Evolutionary conservation across 2,113 vertebrate genomes (phyloP).

Genomic region (Garra rufa): DNA sequence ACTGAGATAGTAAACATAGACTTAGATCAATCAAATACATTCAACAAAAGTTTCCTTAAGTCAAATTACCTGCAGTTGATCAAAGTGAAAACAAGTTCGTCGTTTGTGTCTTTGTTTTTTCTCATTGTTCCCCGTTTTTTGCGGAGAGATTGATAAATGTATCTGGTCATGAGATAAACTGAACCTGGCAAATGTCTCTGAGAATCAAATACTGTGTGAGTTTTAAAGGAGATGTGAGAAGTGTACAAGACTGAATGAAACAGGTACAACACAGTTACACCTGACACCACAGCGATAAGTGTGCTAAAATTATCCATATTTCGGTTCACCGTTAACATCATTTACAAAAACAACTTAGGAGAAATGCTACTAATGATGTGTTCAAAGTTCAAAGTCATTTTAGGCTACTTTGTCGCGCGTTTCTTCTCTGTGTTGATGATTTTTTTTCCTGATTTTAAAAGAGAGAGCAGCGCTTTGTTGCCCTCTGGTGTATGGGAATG

Average conservation of each 20-base stretch:
- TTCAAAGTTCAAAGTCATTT: not conserved
- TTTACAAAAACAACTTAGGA: not conserved
- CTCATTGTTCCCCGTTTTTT: constrained; percentile 53
- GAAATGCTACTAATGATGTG: not conserved
- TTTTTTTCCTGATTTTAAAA: not conserved
- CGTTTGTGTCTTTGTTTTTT: not conserved
- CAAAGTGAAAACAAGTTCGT: constrained; percentile 54
- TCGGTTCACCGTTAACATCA: not conserved
- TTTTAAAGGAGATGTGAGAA: constrained; percentile 55
- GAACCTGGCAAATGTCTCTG: constrained; percentile 55
- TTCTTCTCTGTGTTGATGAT: constrained; percentile 11
- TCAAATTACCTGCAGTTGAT: constrained; percentile 65
- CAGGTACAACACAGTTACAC: constrained; percentile 38
- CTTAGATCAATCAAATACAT: not conserved
- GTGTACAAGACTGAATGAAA: constrained; percentile 60
- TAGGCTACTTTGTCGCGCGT: not conserved
- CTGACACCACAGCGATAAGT: not conserved
- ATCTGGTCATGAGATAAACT: constrained; percentile 59
- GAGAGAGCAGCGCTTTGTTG: not conserved
- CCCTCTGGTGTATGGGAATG: constrained; percentile 44
- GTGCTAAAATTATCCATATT: not conserved
- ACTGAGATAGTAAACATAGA: not conserved
- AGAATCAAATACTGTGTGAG: constrained; percentile 47
- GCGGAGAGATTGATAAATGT: constrained; percentile 24
- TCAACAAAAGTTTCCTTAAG: not conserved